Evolutionary conservation across 1,140 invertebrate genomes (phyloP), one percentile per base, ranked within the genome.

Genomic region (Philaenus spumarius): DNA sequence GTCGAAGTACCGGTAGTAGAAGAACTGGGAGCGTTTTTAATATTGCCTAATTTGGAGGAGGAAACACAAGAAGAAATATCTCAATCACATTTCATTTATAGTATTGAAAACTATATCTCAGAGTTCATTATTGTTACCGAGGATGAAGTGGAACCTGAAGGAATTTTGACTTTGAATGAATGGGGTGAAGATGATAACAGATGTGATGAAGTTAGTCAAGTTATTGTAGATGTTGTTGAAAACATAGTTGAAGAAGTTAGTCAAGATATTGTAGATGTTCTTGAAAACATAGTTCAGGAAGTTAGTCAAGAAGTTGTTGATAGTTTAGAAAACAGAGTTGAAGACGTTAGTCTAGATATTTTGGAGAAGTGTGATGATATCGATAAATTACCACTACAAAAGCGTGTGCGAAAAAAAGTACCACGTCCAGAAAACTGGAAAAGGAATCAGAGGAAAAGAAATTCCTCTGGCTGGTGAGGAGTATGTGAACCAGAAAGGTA

Each of bases 391-490:
- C 40, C 40, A 19, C n/a, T 42, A 17, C 40, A 42, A 42, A 42
- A 55, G 24, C 17, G 37, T 12, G 30, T 40, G 39, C 9, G 37
- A 37, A 40, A 55, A 55, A 55, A 17, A 55, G 24, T n/a, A 26
- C n/a, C 14, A 37, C 15, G 22, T 53, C 50, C 23, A 39, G 34
- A 55, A 55, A 34, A 55, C 37, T 34, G 35, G 52, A 42, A 20
- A 42, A 24, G 17, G 23, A 48, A 48, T 48, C 17, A 48, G 23
- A 48, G 46, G 23, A 17, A 48, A 20, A 19, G 23, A 48, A 24
- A 19, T 48, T n/a, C 46, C 14, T 14, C 46, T 19, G 23, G 23
- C 17, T 48, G 46, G 46, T 22, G n/a, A 20, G 46, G 23, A 24
- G 17, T 48, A 48, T 23, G 14, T 48, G n/a, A 48, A 48, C 23